A percentile compares a stretch with the other conserved stretches of the same genome.
Conservation (phyloP, 2,113 vertebrate species). For the Accipiter virgatus region DNA sequence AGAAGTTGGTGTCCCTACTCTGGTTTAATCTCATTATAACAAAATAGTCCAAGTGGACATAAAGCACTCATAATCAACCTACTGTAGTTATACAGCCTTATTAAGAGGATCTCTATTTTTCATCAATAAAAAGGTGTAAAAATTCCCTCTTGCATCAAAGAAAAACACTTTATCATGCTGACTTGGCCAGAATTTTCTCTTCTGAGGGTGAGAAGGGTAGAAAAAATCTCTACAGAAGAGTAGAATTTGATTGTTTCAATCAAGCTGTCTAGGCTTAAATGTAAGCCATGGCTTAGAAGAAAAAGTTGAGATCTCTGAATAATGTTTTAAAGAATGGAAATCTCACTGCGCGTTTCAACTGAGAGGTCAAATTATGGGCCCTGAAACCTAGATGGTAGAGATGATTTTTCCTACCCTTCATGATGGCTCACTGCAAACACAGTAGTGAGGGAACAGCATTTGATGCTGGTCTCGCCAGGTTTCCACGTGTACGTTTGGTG, state of each 20-base stretch:
- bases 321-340: neutral
- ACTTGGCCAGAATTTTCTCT: neutral
- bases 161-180: neutral
- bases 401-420: neutral
- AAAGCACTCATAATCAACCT: neutral
- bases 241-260: neutral
- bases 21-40: neutral
- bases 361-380: neutral
- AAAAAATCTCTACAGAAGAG: neutral
- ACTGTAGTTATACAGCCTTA: neutral
- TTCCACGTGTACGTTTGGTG: rapidly evolving
- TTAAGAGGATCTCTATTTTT: neutral
- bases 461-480: neutral
- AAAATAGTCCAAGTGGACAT: neutral
- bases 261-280: neutral
- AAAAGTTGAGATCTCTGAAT: neutral
- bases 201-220: neutral
- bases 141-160: neutral
- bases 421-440: neutral
- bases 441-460: neutral
- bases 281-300: neutral
- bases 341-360: neutral
- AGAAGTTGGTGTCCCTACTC: neutral
- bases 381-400: neutral
- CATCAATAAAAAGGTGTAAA: neutral